Evolutionary conservation across 2,888 invertebrate genomes (phyloP).

Genomic region (Cremastinae sp.): DNA sequence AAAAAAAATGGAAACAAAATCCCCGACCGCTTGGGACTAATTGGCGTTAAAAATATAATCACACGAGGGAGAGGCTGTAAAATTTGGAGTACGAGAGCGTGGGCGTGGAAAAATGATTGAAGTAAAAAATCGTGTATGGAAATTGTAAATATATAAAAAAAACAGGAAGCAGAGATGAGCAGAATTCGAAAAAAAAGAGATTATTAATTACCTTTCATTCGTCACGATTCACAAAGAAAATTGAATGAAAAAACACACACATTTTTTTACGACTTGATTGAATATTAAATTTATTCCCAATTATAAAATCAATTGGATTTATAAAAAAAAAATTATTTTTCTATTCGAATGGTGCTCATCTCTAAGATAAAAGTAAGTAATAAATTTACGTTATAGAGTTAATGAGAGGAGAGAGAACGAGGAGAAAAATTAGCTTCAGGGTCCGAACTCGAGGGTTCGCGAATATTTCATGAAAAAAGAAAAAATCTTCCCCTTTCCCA

Average conservation of each 20-base stretch:
- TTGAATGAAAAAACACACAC: not conserved
- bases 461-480: constrained; percentile 11
- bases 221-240: not conserved
- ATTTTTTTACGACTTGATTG: too few species aligned
- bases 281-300: too few species aligned
- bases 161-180: not conserved
- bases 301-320: not conserved
- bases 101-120: not conserved
- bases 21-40: not conserved
- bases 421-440: constrained; percentile 44
- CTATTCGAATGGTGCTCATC: constrained; percentile 26
- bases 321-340: constrained; percentile 5
- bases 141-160: constrained; percentile 33
- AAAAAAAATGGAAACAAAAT: not conserved
- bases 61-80: constrained; percentile 2
- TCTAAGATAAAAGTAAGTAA: constrained; percentile 44
- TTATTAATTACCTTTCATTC: not conserved
- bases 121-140: constrained; percentile 18
- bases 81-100: constrained; percentile 3
- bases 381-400: constrained; percentile 50
- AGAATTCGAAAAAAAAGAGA: constrained; percentile 5
- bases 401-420: constrained; percentile 8
- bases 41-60: constrained; percentile 4
- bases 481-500: constrained; percentile 9
- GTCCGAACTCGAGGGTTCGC: constrained; percentile 37